phyloP scores from a whole-genome alignment of 2,113 vertebrate species.

The Saguinus midas region DNA sequence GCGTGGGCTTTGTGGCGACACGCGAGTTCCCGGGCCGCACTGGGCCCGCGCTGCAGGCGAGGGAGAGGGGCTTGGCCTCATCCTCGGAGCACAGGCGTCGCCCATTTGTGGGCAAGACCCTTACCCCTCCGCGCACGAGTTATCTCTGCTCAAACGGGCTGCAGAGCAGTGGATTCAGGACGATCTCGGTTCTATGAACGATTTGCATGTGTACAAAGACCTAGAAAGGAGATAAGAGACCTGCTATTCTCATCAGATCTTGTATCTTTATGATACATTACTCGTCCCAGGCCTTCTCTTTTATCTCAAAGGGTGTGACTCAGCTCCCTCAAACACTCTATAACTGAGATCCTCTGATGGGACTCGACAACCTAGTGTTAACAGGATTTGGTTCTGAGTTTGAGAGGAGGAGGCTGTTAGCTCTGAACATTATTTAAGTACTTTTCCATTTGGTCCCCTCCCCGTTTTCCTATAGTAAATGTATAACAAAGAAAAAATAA shows the following conservation, averaged over 20 bases:
- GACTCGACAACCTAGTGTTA: background rate
- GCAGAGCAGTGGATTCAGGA: background rate
- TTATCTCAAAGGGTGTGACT: background rate
- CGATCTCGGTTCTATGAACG: background rate
- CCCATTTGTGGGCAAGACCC: accelerated
- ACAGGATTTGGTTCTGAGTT: background rate
- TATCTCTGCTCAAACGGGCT: background rate
- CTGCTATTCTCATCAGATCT: background rate
- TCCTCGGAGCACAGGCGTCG: background rate
- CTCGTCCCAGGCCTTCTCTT: background rate
- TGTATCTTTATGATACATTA: background rate
- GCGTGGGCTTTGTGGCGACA: accelerated
- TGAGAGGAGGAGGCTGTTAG: background rate
- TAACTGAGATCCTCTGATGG: background rate
- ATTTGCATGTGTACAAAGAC: background rate
- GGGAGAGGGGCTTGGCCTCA: accelerated
- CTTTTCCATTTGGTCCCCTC: background rate
- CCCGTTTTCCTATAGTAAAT: background rate
- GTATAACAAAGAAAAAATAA: background rate
- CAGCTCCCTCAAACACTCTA: background rate
- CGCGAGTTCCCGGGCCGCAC: accelerated
- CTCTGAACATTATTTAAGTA: background rate
- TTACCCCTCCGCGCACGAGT: accelerated
- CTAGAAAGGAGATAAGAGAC: background rate
- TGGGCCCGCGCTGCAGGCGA: accelerated